These are phyloP conservation scores for Decapterus maruadsi DNA, from an alignment of 2,797 vertebrate species.

Conservation along the genomic window DNA sequence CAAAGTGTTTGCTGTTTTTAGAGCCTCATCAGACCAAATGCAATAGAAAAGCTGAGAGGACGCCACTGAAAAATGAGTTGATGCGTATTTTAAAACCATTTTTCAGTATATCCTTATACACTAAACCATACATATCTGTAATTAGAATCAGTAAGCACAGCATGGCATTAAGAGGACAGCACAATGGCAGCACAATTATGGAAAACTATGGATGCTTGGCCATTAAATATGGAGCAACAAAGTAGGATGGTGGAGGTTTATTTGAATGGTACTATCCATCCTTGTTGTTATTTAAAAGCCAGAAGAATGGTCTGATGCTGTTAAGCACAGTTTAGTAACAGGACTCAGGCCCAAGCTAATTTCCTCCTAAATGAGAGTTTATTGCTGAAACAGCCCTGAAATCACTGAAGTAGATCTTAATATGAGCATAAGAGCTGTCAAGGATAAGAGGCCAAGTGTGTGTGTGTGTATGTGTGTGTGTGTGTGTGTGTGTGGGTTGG, in stretches of 20 bases:
- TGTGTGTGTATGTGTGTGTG: constrained; percentile 3
- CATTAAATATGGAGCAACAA: constrained; percentile 69
- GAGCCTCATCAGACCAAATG: constrained; percentile 5
- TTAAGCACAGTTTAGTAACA: constrained; percentile 84
- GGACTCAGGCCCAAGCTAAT: constrained; percentile 82
- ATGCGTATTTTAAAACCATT: constrained; percentile 18
- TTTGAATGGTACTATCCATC: constrained; percentile 81
- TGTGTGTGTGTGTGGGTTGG: constrained; percentile 17
- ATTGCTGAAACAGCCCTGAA: constrained; percentile 84
- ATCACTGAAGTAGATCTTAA: constrained; percentile 87
- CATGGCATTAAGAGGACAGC: constrained; percentile 52
- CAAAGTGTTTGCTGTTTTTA: neutral
- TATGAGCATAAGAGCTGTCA: constrained; percentile 85
- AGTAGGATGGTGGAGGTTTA: constrained; percentile 71
- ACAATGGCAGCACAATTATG: constrained; percentile 70
- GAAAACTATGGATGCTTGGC: constrained; percentile 72
- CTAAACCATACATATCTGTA: constrained; percentile 35
- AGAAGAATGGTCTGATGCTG: constrained; percentile 83
- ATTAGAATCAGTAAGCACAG: constrained; percentile 50
- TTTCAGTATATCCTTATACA: constrained; percentile 38
- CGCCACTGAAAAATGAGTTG: constrained; percentile 18
- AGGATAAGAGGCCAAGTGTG: constrained; percentile 78
- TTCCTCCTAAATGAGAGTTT: constrained; percentile 87
- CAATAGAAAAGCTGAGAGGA: constrained; percentile 16
- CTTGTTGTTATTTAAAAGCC: constrained; percentile 84